Percentiles rank a stretch among this genome's conserved stretches.
These are phyloP conservation scores for Diplosoma virens DNA, from an alignment of 23 tunicate genomes.

Conservation along the genomic window DNA sequence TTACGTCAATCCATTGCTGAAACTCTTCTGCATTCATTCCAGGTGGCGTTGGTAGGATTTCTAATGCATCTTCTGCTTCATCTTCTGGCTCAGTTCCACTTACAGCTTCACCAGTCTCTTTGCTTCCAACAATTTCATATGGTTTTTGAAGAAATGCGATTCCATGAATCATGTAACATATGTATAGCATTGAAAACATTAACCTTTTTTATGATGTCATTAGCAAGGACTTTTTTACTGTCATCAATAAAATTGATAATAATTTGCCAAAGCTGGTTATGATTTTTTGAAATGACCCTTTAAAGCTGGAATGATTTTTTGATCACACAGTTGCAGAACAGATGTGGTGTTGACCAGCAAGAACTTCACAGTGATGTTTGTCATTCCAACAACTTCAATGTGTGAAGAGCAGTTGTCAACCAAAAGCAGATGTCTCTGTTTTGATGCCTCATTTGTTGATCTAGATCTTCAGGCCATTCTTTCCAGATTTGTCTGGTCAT, in stretches of 20 bases:
- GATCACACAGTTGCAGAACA: conserved; percentile 17
- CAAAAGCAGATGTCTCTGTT: conserved; percentile 12
- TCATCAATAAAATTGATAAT: not conserved
- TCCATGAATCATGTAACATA: not conserved
- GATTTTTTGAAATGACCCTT: not conserved
- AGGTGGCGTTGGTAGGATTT: not conserved
- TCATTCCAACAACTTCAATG: conserved; percentile 12
- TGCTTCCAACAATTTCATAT: not conserved
- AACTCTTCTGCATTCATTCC: not conserved
- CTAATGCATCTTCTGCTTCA: not conserved
- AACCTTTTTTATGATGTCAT: not conserved
- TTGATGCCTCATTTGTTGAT: not conserved
- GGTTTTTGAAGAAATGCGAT: not conserved
- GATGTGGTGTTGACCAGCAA: conserved; percentile 7
- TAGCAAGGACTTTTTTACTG: not conserved
- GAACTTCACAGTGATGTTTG: conserved; percentile 17
- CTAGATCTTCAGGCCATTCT: not conserved
- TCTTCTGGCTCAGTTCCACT: not conserved
- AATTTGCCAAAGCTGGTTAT: not conserved
- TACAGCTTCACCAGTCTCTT: not conserved
- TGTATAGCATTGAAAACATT: not conserved
- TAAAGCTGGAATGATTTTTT: not conserved
- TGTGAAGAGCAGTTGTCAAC: conserved; percentile 14
- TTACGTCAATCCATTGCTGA: not conserved
- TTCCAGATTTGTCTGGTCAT: conserved; percentile 1